Evolutionary conservation across 2,888 invertebrate species (phyloP).

Genomic region (Phaedon cochleariae): DNA sequence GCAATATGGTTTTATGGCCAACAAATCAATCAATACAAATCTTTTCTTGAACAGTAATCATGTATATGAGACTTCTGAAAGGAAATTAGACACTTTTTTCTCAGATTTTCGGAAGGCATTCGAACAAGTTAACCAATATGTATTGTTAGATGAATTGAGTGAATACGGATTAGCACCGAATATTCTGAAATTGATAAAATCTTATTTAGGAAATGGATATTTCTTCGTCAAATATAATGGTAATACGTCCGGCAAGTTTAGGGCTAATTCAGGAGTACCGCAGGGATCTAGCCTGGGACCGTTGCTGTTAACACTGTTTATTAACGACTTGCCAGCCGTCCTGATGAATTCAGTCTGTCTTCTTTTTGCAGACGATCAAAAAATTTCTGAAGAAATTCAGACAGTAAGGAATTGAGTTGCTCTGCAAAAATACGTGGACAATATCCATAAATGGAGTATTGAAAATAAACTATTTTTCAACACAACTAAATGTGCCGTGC

Average conservation of each 20-base stretch:
- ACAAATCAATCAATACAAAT: background rate
- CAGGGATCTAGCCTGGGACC: background rate
- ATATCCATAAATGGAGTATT: background rate
- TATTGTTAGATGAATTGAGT: background rate
- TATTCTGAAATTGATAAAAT: background rate
- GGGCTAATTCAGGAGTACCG: background rate
- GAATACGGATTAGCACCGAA: background rate
- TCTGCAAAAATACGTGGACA: background rate
- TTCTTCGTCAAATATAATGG: background rate
- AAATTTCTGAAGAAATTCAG: background rate
- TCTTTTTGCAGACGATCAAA: background rate
- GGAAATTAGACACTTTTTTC: background rate
- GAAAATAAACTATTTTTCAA: conserved; percentile 4
- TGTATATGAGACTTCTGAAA: background rate
- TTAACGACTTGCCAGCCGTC: background rate
- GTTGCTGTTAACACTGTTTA: background rate
- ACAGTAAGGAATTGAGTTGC: background rate
- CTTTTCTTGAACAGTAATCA: background rate
- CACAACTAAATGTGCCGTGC: background rate
- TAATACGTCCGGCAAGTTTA: background rate
- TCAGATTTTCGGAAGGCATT: conserved; percentile 5
- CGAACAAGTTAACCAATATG: background rate
- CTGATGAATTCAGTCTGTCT: background rate
- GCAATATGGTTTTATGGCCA: background rate
- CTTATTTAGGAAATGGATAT: background rate